phyloP scores from a whole-genome alignment of 2,888 invertebrate species.

The Dicyrtomina minuta region DNA sequence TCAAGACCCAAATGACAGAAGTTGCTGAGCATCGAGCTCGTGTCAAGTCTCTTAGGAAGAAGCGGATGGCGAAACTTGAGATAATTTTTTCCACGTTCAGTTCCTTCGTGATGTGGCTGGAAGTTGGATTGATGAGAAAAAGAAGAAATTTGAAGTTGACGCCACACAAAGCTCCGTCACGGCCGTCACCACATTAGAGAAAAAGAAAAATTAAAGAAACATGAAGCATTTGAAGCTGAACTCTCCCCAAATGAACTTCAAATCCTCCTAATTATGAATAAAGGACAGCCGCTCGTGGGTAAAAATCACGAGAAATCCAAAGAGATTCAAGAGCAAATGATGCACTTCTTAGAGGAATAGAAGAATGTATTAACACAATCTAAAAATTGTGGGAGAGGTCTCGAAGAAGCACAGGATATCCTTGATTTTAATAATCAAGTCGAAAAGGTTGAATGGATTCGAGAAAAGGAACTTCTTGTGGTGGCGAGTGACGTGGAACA shows the following conservation, averaged over 20 bases:
- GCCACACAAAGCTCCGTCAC: constrained; percentile 74
- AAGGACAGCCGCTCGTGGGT: constrained; percentile 67
- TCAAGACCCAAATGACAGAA: constrained; percentile 72
- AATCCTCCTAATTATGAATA: constrained; percentile 35
- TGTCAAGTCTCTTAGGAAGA: constrained; percentile 68
- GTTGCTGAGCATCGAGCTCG: constrained; percentile 69
- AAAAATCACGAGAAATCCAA: constrained; percentile 71
- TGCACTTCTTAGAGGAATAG: constrained; percentile 74
- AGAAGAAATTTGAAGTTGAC: constrained; percentile 72
- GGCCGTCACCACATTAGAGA: constrained; percentile 78
- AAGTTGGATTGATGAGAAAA: constrained; percentile 89
- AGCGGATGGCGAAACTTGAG: constrained; percentile 71
- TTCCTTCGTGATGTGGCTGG: constrained; percentile 90
- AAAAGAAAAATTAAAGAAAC: constrained; percentile 91
- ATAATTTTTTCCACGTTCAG: constrained; percentile 80
- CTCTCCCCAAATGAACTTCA: constrained; percentile 57
- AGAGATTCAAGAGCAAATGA: constrained; percentile 70
- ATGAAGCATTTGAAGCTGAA: constrained; percentile 93
- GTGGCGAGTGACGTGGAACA: constrained; percentile 90
- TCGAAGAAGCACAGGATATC: constrained; percentile 97
- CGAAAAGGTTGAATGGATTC: constrained; percentile 96
- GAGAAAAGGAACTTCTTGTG: constrained; percentile 79
- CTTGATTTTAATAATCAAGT: constrained; percentile 94
- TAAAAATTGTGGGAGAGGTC: constrained; percentile 71
- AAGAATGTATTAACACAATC: constrained; percentile 71